Conservation (phyloP, 2,113 vertebrate species). For the Dicaeum eximium region DNA sequence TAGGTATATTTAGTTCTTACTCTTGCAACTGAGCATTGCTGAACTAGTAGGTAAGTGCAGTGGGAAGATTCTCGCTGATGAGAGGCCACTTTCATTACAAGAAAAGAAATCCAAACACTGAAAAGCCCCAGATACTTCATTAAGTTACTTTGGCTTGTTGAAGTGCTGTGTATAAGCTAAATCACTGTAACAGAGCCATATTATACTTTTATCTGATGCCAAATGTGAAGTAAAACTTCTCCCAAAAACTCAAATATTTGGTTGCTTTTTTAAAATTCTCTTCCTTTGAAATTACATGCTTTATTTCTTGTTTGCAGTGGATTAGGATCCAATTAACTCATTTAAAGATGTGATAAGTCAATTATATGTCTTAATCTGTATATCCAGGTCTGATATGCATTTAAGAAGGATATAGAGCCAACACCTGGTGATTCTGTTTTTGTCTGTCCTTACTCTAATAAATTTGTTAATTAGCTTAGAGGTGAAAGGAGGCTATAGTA, state of each 20-base stretch:
- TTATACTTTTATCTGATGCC: neutral
- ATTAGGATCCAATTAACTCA: neutral
- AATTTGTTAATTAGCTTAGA: neutral
- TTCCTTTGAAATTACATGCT: neutral
- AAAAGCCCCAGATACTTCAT: neutral
- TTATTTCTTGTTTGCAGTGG: neutral
- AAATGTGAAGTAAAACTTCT: neutral
- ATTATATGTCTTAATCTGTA: neutral
- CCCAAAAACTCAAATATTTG: neutral
- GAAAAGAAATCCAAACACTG: neutral
- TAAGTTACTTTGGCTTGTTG: neutral
- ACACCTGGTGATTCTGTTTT: neutral
- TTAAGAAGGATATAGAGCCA: neutral
- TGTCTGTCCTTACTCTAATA: neutral
- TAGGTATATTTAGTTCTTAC: neutral
- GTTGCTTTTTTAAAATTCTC: rapidly evolving
- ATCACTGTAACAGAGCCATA: neutral
- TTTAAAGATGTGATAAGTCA: neutral
- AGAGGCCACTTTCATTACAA: neutral
- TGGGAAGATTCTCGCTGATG: neutral
- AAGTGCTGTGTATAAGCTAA: neutral
- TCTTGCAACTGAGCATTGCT: neutral
- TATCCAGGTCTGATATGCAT: neutral
- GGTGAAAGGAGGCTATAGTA: neutral
- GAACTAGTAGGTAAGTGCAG: neutral